Base-by-base conservation (phyloP, 2,113 vertebrate genomes). In the Xenotilapia caudafasciata region DNA sequence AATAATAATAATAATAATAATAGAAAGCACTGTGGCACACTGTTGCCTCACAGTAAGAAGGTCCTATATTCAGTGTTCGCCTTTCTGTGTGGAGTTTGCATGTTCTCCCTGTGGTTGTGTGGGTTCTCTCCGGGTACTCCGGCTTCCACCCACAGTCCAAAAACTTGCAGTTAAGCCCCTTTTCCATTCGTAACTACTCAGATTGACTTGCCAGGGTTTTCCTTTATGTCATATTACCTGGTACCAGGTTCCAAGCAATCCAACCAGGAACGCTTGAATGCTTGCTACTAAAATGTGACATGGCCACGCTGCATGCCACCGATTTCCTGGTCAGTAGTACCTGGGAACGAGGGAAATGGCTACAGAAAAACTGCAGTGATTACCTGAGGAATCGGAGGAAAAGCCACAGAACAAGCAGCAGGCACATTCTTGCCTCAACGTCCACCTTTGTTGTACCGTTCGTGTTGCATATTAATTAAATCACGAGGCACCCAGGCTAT, bases 301-400 rank as follows among this genome's bases (percentile, higher is more conserved):
- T 33, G 58, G 58, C 9, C 9, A 60, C 2, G 1, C 56, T 33
- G 56, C 28, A 33, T 11, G 28, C 28, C 58, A 62, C 0, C 9
- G 1, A 62, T 62, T 62, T 62, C 15, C 28, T 62, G 58, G 15
- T 62, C 12, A 26, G 54, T 56, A 8, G n/a, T n/a, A 19, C 15
- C 15, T 33, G 28, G 28, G 15, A 62, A 62, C 4, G 1, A 62
- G 17, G 58, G 15, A 62, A 62, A 62, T 62, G 58, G 58, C 58
- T 33, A 33, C 15, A 62, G 15, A 62, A 33, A 62, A 62, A 11
- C 0, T 0, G 5, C 58, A 33, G 15, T 62, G 58, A 33, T 11
- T 19, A 19, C 0, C 58, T 0, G 15, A 62, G 58, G 38, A 38
- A 38, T 60, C 8, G 6, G 28, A 62, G 9, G 28, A 62, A 35